Evolutionary conservation across 1,140 invertebrate genomes (phyloP).

Genomic region (Heliconius nattereri): DNA sequence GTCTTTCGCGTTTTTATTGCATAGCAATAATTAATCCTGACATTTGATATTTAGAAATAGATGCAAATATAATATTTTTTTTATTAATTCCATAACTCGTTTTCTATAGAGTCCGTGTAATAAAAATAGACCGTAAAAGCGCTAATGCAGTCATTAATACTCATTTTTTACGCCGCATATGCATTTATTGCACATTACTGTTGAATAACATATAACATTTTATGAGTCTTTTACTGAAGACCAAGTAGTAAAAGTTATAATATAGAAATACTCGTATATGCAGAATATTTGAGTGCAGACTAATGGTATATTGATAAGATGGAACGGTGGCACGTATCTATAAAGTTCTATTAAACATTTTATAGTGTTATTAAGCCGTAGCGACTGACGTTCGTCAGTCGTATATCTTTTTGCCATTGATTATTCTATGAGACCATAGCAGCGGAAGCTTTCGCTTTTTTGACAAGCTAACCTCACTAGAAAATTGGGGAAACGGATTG

Average conservation of each 20-base stretch:
- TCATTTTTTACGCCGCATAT: conserved; percentile 8
- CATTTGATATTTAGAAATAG: too few relatives aligned
- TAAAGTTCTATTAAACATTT: neutral
- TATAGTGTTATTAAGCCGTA: neutral
- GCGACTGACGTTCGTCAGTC: neutral
- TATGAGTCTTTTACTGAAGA: conserved; percentile 3
- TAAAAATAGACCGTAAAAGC: neutral
- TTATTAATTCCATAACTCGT: neutral
- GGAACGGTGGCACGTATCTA: neutral
- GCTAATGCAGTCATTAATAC: neutral
- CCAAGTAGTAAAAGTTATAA: conserved; percentile 1
- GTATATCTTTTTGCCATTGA: neutral
- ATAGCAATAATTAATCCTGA: too few relatives aligned
- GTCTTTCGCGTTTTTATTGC: too few relatives aligned
- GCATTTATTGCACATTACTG: neutral
- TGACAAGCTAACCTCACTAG: too few relatives aligned
- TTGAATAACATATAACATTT: conserved; percentile 12
- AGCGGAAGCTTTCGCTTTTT: too few relatives aligned
- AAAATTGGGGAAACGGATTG: neutral
- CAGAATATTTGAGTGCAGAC: conserved; percentile 9
- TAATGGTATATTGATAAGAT: neutral
- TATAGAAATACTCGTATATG: neutral
- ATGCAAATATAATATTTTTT: too few relatives aligned
- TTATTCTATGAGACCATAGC: neutral
- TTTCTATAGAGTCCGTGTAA: neutral